Evolutionary conservation across 2,113 vertebrate genomes (phyloP).

Genomic region (Microtus pennsylvanicus): DNA sequence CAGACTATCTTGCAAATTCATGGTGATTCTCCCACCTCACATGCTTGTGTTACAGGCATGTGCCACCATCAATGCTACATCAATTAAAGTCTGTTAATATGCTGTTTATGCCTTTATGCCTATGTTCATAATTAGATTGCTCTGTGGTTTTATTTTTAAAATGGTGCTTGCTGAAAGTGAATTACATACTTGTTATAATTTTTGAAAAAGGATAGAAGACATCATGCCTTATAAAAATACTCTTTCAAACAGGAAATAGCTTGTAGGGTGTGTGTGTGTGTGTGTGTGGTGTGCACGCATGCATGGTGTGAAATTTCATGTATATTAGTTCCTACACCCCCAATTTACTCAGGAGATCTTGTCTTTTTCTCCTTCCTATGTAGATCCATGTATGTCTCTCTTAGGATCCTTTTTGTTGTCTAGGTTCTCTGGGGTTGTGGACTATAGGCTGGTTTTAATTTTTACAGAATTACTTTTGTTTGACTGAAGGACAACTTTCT

Average conservation of each 20-base stretch:
- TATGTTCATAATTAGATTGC: background rate
- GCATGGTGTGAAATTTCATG: background rate
- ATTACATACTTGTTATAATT: background rate
- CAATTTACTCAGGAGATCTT: no score
- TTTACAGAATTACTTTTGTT: background rate
- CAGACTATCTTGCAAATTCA: background rate
- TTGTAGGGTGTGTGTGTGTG: background rate
- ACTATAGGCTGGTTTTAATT: background rate
- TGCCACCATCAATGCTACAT: background rate
- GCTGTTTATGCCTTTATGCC: background rate
- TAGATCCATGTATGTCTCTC: no score
- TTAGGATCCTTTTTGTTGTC: no score
- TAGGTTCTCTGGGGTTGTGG: no score
- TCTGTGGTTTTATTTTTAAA: background rate
- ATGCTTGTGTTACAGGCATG: background rate
- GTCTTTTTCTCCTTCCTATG: no score
- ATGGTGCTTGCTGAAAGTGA: background rate
- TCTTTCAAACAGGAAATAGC: background rate
- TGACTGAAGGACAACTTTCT: background rate
- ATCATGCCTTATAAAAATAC: background rate
- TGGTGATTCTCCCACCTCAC: background rate
- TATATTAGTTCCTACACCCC: background rate
- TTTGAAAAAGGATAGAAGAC: background rate
- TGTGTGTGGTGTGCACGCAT: background rate
- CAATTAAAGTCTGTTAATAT: background rate